Evolutionary conservation across 2,888 invertebrate species (phyloP), one percentile per base, ranked within the genome.

Genomic region (Encarsia formosa): DNA sequence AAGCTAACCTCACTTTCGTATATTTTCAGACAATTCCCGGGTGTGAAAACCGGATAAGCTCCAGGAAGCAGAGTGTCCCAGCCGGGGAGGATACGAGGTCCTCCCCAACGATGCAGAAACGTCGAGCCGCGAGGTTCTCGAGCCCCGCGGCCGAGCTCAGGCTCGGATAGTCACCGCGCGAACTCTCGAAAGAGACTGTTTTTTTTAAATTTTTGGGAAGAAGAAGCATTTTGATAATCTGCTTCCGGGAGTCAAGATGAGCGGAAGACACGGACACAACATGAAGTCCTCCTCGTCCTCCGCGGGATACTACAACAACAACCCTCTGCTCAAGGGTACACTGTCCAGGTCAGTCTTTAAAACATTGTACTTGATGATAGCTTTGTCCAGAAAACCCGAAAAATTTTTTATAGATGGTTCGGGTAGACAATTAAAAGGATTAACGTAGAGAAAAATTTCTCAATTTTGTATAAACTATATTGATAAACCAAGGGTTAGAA

Each of bases 281-380:
- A 70, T 71, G n/a, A n/a, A n/a, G 71, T 61, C 68, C 61, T 70
- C 70, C 61, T 67, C 70, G 70, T 34, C 26, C 16, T 77, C 78
- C 59, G 77, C 65, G 24, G 5, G 23, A n/a, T 79, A 79, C 72
- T 75, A 75, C 67, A 78, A 78, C 63, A 77, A 78, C 63, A 81
- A 80, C 74, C 80, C 80, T 63, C 72, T 81, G 63, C 76, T 81
- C 66, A 81, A 81, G 75, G 80, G 80, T 68, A 80, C 78, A 57
- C 73, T 79, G 66, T 77, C 79, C 65, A 80, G 80, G 81, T 80
- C 68, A 72, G 73, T 54, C 18, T 20, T 4, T 22, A 26, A 19
- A 39, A 2, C 8, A 16, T 34, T 34, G 5, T 34, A 16, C 15
- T 34, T 34, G n/a, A n/a, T n/a, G n/a, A n/a, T n/a, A n/a, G n/a